Conservation (phyloP, 2,888 invertebrate genomes). For the Tribolium freemani region DNA sequence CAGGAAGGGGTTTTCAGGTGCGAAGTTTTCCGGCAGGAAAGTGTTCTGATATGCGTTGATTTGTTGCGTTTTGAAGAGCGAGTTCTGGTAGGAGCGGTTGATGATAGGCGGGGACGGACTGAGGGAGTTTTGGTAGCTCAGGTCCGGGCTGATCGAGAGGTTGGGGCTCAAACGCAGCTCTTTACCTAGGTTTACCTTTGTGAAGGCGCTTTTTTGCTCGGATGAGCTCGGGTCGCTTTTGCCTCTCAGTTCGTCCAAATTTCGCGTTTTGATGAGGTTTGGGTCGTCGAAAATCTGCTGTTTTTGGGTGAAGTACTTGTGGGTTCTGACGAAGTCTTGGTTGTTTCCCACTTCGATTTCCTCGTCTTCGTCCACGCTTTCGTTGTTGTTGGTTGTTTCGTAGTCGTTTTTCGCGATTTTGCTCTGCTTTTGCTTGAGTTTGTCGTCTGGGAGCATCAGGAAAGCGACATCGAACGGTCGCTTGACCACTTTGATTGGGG, state of each 20-base stretch:
- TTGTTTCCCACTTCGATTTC: constrained; percentile 62
- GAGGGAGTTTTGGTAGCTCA: constrained; percentile 83
- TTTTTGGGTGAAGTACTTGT: constrained; percentile 65
- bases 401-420: constrained; percentile 70
- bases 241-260: constrained; percentile 66
- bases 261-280: constrained; percentile 67
- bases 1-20: constrained; percentile 61
- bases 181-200: constrained; percentile 77
- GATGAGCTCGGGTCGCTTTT: constrained; percentile 72
- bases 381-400: constrained; percentile 54
- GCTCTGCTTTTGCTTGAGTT: constrained; percentile 76
- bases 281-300: constrained; percentile 76
- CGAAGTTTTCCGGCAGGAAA: constrained; percentile 69
- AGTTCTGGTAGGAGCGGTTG: constrained; percentile 62
- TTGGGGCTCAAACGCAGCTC: constrained; percentile 73
- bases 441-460: constrained; percentile 89
- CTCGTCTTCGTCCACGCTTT: constrained; percentile 60
- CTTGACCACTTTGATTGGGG: constrained; percentile 72
- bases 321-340: constrained; percentile 47
- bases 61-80: constrained; percentile 72
- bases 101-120: constrained; percentile 78
- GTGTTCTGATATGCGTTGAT: constrained; percentile 66
- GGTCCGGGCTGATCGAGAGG: constrained; percentile 82
- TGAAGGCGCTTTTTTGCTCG: constrained; percentile 83
- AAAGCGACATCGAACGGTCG: constrained; percentile 93